phyloP scores from a whole-genome alignment of 2,797 vertebrate species.

The Staurois parvus region DNA sequence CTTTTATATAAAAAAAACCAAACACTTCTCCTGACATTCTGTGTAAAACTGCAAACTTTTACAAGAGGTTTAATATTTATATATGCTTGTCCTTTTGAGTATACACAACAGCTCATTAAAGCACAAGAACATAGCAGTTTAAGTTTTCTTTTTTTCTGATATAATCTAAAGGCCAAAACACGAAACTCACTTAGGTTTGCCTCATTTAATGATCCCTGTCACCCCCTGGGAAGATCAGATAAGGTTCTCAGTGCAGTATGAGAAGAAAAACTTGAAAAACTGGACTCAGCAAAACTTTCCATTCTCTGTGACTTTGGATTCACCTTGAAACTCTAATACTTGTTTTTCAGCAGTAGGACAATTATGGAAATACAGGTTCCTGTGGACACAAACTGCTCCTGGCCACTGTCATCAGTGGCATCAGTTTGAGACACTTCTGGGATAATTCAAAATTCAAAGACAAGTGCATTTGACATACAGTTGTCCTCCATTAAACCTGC shows the following conservation, averaged over 20 bases:
- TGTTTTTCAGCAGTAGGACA: not conserved
- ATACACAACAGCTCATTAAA: not conserved
- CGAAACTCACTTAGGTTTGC: not conserved
- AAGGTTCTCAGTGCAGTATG: not conserved
- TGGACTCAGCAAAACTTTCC: slow-evolving; percentile 27
- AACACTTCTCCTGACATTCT: too few relatives aligned
- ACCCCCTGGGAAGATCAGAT: slow-evolving; percentile 28
- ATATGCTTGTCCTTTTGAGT: not conserved
- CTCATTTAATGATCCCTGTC: slow-evolving; percentile 21
- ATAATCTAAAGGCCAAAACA: slow-evolving; percentile 3
- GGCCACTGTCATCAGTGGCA: too few relatives aligned
- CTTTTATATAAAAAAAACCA: too few relatives aligned
- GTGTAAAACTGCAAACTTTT: not conserved
- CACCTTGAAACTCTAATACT: not conserved
- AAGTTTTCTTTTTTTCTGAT: not conserved
- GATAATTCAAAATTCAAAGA: too few relatives aligned
- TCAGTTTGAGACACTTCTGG: too few relatives aligned
- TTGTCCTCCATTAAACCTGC: too few relatives aligned
- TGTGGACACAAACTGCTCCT: too few relatives aligned
- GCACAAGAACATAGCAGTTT: not conserved
- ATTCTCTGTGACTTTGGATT: not conserved
- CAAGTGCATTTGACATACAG: too few relatives aligned
- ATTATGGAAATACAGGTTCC: not conserved
- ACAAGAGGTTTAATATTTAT: not conserved
- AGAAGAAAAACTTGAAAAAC: slow-evolving; percentile 29